Conservation (phyloP, 2,797 vertebrate genomes). For the Delichon dasypus region DNA sequence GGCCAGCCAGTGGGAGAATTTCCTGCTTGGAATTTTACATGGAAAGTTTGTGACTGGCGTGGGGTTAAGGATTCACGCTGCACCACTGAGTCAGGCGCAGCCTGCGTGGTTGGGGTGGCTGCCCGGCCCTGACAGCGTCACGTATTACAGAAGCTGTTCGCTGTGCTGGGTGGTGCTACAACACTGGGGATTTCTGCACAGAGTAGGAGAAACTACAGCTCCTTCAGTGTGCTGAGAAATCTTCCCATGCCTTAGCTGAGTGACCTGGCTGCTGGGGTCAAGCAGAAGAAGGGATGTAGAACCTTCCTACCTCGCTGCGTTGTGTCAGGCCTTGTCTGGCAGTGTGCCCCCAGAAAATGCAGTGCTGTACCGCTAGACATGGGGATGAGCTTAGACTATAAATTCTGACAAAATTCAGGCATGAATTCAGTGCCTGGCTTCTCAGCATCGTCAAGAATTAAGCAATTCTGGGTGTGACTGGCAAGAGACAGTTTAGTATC, state of each 20-base stretch:
- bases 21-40: not conserved
- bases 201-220: not conserved
- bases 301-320: not conserved
- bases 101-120: not conserved
- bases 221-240: not conserved
- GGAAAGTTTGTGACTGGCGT: not conserved
- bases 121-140: not conserved
- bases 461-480: conserved; percentile 55
- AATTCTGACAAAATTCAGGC: conserved; percentile 17
- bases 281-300: not conserved
- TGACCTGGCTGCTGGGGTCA: not conserved
- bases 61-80: not conserved
- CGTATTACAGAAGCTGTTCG: not conserved
- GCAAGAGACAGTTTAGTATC: not conserved
- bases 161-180: not conserved
- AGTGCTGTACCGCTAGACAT: not conserved
- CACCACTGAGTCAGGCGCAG: not conserved
- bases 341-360: not conserved
- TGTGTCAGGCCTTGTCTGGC: not conserved
- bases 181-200: not conserved
- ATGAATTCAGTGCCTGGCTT: not conserved
- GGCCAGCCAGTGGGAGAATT: not conserved
- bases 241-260: not conserved
- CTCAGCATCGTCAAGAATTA: conserved; percentile 3
- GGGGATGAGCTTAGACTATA: not conserved